A percentile compares a stretch with the other conserved stretches of the same genome.
Conservation (phyloP, 2,797 vertebrate genomes). For the Lates japonicus region DNA sequence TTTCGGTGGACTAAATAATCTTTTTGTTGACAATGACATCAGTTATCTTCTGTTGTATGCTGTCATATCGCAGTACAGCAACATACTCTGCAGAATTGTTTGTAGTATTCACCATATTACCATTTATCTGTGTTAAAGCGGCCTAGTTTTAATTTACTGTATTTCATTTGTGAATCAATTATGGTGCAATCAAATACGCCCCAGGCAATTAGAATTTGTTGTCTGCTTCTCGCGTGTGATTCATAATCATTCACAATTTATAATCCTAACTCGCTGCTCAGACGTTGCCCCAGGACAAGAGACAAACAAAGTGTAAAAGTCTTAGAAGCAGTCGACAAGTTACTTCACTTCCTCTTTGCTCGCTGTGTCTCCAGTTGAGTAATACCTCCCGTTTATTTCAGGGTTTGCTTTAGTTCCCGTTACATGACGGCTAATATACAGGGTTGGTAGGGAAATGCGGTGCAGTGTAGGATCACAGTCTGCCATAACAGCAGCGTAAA, state of each 20-base stretch:
- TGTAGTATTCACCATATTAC: neutral
- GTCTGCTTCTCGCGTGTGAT: neutral
- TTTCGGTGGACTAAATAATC: too few relatives aligned
- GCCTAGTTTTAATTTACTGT: neutral
- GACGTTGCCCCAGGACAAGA: neutral
- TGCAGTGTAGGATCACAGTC: neutral
- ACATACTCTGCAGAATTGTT: neutral
- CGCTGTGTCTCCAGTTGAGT: conserved; percentile 56
- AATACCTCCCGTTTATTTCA: conserved; percentile 66
- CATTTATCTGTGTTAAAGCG: too few relatives aligned
- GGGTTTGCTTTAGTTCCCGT: conserved; percentile 77
- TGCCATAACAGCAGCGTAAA: neutral
- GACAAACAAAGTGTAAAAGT: neutral
- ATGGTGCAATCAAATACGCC: neutral
- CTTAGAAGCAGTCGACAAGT: neutral
- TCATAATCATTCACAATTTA: neutral
- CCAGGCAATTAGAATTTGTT: neutral
- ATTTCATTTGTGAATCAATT: neutral
- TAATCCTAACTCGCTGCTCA: neutral
- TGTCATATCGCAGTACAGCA: neutral
- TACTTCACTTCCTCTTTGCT: conserved; percentile 70
- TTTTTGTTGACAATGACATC: too few relatives aligned
- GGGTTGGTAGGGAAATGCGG: neutral
- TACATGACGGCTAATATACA: neutral
- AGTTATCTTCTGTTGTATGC: too few relatives aligned